Evolutionary conservation across 2,888 invertebrate species (phyloP).

Genomic region (Teleiodes luculella): DNA sequence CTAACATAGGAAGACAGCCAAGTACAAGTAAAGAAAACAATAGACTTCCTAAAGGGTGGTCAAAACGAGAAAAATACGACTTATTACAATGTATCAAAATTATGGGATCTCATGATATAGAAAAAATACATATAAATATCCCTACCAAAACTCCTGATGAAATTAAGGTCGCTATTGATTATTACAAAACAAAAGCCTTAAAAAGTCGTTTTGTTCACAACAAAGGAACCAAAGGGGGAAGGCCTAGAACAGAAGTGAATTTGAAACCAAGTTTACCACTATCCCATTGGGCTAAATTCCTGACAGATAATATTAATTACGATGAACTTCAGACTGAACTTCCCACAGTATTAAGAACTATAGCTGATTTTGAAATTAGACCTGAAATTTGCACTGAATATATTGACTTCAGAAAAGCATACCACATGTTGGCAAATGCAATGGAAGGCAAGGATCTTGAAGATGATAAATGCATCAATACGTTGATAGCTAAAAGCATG

Average conservation of each 20-base stretch:
- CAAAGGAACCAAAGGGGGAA: conserved; percentile 15
- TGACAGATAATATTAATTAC: conserved; percentile 43
- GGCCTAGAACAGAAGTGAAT: conserved; percentile 20
- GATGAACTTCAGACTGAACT: conserved; percentile 54
- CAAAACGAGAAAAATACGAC: conserved; percentile 49
- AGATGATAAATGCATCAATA: conserved; percentile 33
- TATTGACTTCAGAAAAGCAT: conserved; percentile 54
- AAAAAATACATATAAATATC: conserved; percentile 35
- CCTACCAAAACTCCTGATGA: conserved; percentile 41
- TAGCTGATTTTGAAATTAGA: conserved; percentile 59
- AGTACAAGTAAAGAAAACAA: neutral
- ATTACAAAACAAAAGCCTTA: conserved; percentile 39
- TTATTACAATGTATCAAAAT: conserved; percentile 44
- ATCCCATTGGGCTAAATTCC: conserved; percentile 50
- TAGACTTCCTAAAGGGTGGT: conserved; percentile 41
- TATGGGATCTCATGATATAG: conserved; percentile 36
- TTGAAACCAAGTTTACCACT: conserved; percentile 39
- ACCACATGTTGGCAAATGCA: conserved; percentile 57
- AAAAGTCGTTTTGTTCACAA: neutral
- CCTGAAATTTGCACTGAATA: conserved; percentile 42
- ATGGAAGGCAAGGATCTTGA: conserved; percentile 56
- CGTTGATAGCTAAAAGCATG: conserved; percentile 52
- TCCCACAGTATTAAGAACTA: conserved; percentile 49
- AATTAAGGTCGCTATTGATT: conserved; percentile 40
- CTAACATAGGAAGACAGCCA: too few relatives aligned